Evolutionary conservation across 2,797 vertebrate genomes (phyloP), one percentile per base, ranked within the genome.

Genomic region (Typhlichthys eigenmanni): DNA sequence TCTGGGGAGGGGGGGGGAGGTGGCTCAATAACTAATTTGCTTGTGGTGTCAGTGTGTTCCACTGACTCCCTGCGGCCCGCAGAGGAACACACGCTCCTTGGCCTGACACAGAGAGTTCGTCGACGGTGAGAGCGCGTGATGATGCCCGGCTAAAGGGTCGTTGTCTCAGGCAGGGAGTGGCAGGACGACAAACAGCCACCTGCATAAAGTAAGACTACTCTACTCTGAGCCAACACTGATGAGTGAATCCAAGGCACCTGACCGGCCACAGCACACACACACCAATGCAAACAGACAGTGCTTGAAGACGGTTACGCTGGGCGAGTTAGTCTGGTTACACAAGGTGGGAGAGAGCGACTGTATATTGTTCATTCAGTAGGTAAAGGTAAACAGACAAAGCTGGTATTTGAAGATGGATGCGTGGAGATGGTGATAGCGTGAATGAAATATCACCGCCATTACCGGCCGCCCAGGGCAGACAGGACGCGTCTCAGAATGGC

Each of bases 1-100:
- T 79, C 85, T 74, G 89, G 87, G 81, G 71, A 89, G 75, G 89
- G 85, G 82, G 71, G 89, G 72, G 86, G 7, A 87, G 91, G 90
- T 89, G 84, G 86, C 81, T 88, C 85, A 82, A 90, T 91, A 92
- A 91, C 75, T 93, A 83, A 90, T 91, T 89, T 88, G 79, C 78
- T 80, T 73, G 64, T 77, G 79, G 86, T 87, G 85, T 85, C 73
- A 87, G 71, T 75, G 75, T 67, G 47, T 85, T 75, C 83, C 73
- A 66, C 61, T 76, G 69, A 52, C 57, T 67, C 46, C 50, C 61
- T 14, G 3, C 17, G 5, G 2, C 72, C 73, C 78, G 13, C 53
- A 74, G 80, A 80, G 75, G 72, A 74, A 68, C 78, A 74, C 66
- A 53, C 6, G 5, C 24, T 16, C 57, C n/a, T 1, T 14, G 4